A percentile compares a stretch with the other conserved stretches of the same genome.
phyloP scores from a whole-genome alignment of 2,888 invertebrate genomes.

The Agrotis puta region DNA sequence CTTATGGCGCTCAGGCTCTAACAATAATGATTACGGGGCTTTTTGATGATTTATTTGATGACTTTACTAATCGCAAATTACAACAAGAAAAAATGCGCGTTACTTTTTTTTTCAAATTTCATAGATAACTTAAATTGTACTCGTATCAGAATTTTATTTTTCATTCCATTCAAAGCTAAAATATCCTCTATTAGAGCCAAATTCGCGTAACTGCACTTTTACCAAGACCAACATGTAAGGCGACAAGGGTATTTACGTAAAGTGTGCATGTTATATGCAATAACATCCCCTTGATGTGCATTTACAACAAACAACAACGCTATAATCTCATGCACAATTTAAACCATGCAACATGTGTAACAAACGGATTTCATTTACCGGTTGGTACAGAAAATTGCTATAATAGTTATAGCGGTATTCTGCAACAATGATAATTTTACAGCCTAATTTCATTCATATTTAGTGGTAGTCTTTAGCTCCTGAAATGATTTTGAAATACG shows the following conservation, averaged over 20 bases:
- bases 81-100: no score
- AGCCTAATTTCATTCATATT: not conserved
- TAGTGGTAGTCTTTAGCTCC: not conserved
- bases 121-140: no score
- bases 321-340: not conserved
- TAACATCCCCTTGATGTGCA: no score
- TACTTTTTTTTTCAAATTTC: no score
- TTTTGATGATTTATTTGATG: not conserved
- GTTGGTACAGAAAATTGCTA: no score
- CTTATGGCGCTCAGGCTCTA: not conserved
- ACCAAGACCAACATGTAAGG: not conserved
- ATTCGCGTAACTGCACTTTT: not conserved
- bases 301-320: not conserved
- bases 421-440: not conserved
- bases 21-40: not conserved
- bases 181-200: no score
- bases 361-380: not conserved
- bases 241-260: not conserved
- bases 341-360: not conserved
- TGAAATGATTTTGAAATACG: no score
- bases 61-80: no score
- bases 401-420: not conserved
- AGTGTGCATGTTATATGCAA: not conserved
- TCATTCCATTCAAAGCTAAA: no score
- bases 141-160: no score